Percentiles rank a stretch among this genome's conserved stretches.
Evolutionary conservation across 2,888 invertebrate species (phyloP).

Genomic region (Meliscaeva auricollis): DNA sequence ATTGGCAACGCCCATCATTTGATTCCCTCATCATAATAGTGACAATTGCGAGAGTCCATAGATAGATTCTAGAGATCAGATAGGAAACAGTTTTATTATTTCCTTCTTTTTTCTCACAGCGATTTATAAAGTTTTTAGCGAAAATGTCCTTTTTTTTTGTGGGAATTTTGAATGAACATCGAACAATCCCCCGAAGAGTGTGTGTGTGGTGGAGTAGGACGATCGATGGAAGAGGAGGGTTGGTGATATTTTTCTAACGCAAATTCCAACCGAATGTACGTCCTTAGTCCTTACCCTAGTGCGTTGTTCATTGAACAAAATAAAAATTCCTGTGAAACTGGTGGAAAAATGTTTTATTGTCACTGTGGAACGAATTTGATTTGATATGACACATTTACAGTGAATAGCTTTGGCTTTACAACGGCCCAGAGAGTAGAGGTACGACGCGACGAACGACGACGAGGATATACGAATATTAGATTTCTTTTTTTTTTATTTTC

Average conservation of each 20-base stretch:
- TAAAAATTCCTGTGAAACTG: slow-evolving; percentile 64
- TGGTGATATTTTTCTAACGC: slow-evolving; percentile 36
- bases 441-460: background rate
- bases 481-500: slow-evolving; percentile 3
- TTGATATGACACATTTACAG: slow-evolving; percentile 73
- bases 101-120: slow-evolving; percentile 51
- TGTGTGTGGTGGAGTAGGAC: no score
- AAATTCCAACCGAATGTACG: slow-evolving; percentile 7
- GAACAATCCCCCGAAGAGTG: background rate
- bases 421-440: background rate
- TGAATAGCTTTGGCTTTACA: background rate
- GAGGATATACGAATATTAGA: background rate
- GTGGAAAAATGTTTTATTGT: slow-evolving; percentile 75
- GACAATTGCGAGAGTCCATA: slow-evolving; percentile 11
- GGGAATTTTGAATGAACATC: slow-evolving; percentile 14
- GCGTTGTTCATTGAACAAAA: slow-evolving; percentile 28
- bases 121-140: slow-evolving; percentile 33
- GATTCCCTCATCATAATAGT: slow-evolving; percentile 18
- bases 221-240: background rate
- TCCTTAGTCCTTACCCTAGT: background rate
- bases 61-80: slow-evolving; percentile 38
- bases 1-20: slow-evolving; percentile 70
- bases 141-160: slow-evolving; percentile 51
- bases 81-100: slow-evolving; percentile 28
- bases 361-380: slow-evolving; percentile 72